Percentiles rank a stretch among this genome's conserved stretches.
Evolutionary conservation across 2,888 invertebrate genomes (phyloP).

Genomic region (Xestia sexstrigata): DNA sequence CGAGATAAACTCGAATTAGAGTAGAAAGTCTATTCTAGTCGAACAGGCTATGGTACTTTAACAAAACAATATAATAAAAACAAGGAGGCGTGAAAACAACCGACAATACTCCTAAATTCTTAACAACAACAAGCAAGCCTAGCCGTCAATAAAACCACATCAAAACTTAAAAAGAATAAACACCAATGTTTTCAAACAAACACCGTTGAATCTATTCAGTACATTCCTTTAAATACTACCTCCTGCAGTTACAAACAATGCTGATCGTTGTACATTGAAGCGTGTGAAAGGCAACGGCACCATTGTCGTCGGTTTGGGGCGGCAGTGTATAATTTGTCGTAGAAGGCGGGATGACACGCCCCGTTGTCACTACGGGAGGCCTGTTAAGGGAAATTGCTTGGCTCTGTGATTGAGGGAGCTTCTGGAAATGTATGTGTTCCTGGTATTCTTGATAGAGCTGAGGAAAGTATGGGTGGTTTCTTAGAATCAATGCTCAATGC

Average conservation of each 20-base stretch:
- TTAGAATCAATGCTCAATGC: too few species aligned
- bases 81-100: not conserved
- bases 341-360: conserved; percentile 83
- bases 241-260: conserved; percentile 55
- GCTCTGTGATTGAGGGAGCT: conserved; percentile 42
- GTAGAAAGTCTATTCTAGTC: not conserved
- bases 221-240: conserved; percentile 42
- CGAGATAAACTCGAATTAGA: not conserved
- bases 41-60: not conserved
- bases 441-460: not conserved
- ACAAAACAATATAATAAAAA: conserved; percentile 5
- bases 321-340: conserved; percentile 79
- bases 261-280: conserved; percentile 49
- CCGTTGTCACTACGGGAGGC: conserved; percentile 75
- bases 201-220: conserved; percentile 31
- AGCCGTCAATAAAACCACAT: conserved; percentile 24
- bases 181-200: conserved; percentile 54
- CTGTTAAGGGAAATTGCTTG: conserved; percentile 75
- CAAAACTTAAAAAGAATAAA: conserved; percentile 30
- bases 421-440: conserved; percentile 6
- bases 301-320: conserved; percentile 56
- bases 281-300: conserved; percentile 50
- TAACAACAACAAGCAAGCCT: not conserved
- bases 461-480: not conserved
- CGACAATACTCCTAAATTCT: not conserved